Evolutionary conservation across 1,140 invertebrate species (phyloP).

Genomic region (Maniola jurtina): DNA sequence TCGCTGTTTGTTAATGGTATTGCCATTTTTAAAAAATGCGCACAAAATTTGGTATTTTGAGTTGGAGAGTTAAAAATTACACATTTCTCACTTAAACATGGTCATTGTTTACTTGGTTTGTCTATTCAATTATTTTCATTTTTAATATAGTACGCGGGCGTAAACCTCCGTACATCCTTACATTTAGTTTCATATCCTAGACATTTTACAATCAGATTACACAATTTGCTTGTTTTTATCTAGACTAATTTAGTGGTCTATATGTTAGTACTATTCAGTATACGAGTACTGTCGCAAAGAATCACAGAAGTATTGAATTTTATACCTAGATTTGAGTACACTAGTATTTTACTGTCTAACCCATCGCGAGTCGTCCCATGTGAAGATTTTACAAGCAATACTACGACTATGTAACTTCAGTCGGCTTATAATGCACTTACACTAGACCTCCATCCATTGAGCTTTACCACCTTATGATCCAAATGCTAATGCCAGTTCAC

Average conservation of each 20-base stretch:
- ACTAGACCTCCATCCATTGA: constrained; percentile 32
- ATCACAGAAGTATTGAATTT: background rate
- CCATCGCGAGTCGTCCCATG: constrained; percentile 26
- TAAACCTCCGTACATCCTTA: too few relatives aligned
- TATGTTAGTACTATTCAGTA: background rate
- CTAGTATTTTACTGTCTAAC: background rate
- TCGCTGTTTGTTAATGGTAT: background rate
- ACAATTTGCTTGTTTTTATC: background rate
- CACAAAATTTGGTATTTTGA: background rate
- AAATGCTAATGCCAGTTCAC: constrained; percentile 7
- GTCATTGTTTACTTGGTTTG: background rate
- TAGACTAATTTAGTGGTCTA: background rate
- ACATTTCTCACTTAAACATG: background rate
- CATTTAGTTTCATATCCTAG: background rate
- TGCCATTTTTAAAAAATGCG: background rate
- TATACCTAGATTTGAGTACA: background rate
- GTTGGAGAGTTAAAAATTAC: background rate
- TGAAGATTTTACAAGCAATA: constrained; percentile 28
- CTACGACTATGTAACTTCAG: constrained; percentile 34
- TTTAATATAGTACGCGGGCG: background rate
- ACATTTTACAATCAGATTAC: background rate
- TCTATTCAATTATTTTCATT: background rate
- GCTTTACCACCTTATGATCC: constrained; percentile 18
- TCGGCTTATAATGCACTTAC: constrained; percentile 38
- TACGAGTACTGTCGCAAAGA: background rate